Base-by-base conservation (phyloP, 2,888 invertebrate genomes). In the Xanthorhoe spadicearia region DNA sequence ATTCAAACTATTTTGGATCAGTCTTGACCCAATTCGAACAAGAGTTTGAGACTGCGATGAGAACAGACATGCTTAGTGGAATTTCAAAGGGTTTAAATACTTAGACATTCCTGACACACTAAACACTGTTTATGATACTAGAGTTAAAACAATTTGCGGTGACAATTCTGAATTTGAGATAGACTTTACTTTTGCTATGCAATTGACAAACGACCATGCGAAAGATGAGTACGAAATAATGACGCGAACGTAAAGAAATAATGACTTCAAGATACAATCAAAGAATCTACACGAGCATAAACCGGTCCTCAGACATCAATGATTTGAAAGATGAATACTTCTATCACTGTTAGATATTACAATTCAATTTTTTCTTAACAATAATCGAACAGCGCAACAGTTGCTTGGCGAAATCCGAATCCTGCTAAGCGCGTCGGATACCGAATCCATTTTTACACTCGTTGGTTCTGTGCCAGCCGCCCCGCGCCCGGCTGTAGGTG, bases 371-470 rank as follows among this genome's bases (percentile, higher is more conserved):
- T 13, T 17, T 48, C 6, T 48, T 48, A 17, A 48, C 6, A 48
- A 48, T 48, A 48, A 2, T 15, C 59, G 15, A 58, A 62, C 67
- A 69, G 64, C 66, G 68, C 73, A 74, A 76, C 69, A 68, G 67
- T 69, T 63, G 72, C 73, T 76, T 69, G 74, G 61, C 75, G 78
- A 77, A 79, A 78, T 78, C 73, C 72, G 83, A 84, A 85, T 85
- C 85, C 83, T 79, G 76, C 74, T 79, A 81, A 81, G 79, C 79
- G 76, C 64, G 56, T 57, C 72, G 78, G 77, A 78, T 76, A 80
- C 79, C 75, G 81, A 83, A 83, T 88, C 90, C 90, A 89, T 89
- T 91, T 91, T 89, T 89, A 90, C 84, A 88, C 87, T 82, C 82
- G 82, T 92, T 93, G 92, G 92, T 90, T 82, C 75, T 61, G 74